Evolutionary conservation across 2,797 vertebrate species (phyloP), one percentile per base, ranked within the genome.

Genomic region (Microcaecilia unicolor): DNA sequence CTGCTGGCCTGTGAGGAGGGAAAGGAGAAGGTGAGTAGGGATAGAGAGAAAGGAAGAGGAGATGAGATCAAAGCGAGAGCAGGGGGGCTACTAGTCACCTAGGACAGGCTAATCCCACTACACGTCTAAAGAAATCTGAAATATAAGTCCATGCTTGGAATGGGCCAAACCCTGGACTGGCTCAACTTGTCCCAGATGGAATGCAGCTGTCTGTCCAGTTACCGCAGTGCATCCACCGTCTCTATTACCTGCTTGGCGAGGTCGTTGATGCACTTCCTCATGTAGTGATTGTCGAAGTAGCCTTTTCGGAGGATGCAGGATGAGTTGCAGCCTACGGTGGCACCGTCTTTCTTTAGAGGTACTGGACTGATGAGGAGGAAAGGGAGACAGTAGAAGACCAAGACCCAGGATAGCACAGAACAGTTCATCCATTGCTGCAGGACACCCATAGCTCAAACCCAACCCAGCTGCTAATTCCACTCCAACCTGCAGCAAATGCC

Each of bases 1-100:
- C 49, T 36, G 8, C 74, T 75, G 20, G 76, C 86, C 86, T 90
- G 54, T 20, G 42, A 31, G n/a, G 11, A 14, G 9, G 34, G 29
- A 36, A 10, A 19, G n/a, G 25, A 30, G 4, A 19, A 16, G 23
- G n/a, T n/a, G 8, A 26, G 9, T 10, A 14, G 3, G 9, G 25
- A 30, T n/a, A 32, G 48, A 37, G 13, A n/a, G 31, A 34, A 9
- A 6, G 7, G 22, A 4, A 2, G 25, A 6, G 10, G 30, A 39
- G 28, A 12, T 0, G 1, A 13, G 17, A 34, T 34, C 12, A 4
- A 6, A n/a, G 4, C 2, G 9, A 22, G 25, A 1, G 9, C 3
- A n/a, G 8, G 2, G 34, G n/a, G 23, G 11, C 13, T 6, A 58
- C n/a, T n/a, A n/a, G n/a, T n/a, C n/a, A n/a, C n/a, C n/a, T n/a